Evolutionary conservation across 1,140 invertebrate genomes (phyloP).

Genomic region (Drosophila mojavensis): DNA sequence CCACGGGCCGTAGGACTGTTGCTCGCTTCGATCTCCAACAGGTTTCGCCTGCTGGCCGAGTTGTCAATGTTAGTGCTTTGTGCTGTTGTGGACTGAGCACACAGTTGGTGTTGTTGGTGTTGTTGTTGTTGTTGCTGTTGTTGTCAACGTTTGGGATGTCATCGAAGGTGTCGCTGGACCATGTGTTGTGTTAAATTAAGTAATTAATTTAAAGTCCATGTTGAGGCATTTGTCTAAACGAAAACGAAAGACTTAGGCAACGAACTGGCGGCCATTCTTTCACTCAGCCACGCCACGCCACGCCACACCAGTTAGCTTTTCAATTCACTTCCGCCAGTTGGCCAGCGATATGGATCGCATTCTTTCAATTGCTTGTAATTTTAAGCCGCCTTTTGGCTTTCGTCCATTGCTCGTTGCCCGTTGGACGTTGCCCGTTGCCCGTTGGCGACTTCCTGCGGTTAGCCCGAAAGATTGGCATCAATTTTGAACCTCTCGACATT

Average conservation of each 20-base stretch:
- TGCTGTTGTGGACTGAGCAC: conserved; percentile 53
- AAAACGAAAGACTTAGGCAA: conserved; percentile 74
- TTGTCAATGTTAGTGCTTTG: conserved; percentile 72
- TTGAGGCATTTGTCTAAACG: conserved; percentile 72
- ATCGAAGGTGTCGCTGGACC: conserved; percentile 66
- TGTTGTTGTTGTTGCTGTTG: conserved; percentile 64
- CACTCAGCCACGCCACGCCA: conserved; percentile 36
- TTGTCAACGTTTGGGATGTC: conserved; percentile 51
- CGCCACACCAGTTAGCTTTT: conserved; percentile 56
- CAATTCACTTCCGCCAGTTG: conserved; percentile 69
- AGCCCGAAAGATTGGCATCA: conserved; percentile 69
- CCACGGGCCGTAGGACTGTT: background rate
- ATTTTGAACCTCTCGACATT: conserved; percentile 62
- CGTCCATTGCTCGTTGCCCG: no score
- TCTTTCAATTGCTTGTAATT: conserved; percentile 73
- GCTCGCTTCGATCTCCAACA: conserved; percentile 49
- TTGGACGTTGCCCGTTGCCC: background rate
- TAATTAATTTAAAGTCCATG: conserved; percentile 83
- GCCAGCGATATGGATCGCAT: conserved; percentile 50
- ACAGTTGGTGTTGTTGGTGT: conserved; percentile 55
- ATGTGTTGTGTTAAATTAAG: conserved; percentile 82
- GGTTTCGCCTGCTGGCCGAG: conserved; percentile 49
- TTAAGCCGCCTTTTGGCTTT: conserved; percentile 22
- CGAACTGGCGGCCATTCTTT: conserved; percentile 58
- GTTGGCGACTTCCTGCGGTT: conserved; percentile 61